A percentile compares a stretch with the other conserved stretches of the same genome.
Evolutionary conservation across 1,140 invertebrate genomes (phyloP).

Genomic region (Idris sp.): DNA sequence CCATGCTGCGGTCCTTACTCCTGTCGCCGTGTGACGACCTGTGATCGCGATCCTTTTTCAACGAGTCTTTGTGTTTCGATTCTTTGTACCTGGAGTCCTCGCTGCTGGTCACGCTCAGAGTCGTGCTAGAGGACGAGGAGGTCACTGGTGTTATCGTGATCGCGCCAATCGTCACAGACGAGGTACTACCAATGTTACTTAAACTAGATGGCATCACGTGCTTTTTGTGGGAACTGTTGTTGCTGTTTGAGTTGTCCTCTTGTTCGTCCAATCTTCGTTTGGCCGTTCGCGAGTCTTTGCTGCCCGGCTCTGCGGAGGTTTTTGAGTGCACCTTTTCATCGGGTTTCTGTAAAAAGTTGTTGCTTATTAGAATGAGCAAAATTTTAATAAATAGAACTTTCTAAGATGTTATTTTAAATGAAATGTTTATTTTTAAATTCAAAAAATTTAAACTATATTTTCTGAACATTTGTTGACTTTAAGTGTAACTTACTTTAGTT

Average conservation of each 20-base stretch:
- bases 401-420: too few relatives aligned
- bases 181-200: conserved; percentile 65
- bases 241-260: conserved; percentile 73
- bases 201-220: conserved; percentile 62
- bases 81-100: conserved; percentile 69
- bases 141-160: conserved; percentile 72
- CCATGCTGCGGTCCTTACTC: conserved; percentile 67
- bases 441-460: too few relatives aligned
- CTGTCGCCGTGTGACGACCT: conserved; percentile 66
- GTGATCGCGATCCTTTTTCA: conserved; percentile 67
- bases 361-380: background rate
- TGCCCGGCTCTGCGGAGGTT: conserved; percentile 51
- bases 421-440: too few relatives aligned
- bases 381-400: background rate
- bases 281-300: conserved; percentile 60
- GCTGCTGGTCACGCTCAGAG: conserved; percentile 59
- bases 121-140: conserved; percentile 60
- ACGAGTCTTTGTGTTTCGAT: conserved; percentile 66
- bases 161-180: conserved; percentile 69
- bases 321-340: conserved; percentile 65
- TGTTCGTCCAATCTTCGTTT: conserved; percentile 73
- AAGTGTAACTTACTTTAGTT: too few relatives aligned
- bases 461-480: too few relatives aligned
- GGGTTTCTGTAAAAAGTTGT: conserved; percentile 65
- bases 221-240: conserved; percentile 67